Evolutionary conservation across 2,888 invertebrate species (phyloP).

Genomic region (Diaperis boleti): DNA sequence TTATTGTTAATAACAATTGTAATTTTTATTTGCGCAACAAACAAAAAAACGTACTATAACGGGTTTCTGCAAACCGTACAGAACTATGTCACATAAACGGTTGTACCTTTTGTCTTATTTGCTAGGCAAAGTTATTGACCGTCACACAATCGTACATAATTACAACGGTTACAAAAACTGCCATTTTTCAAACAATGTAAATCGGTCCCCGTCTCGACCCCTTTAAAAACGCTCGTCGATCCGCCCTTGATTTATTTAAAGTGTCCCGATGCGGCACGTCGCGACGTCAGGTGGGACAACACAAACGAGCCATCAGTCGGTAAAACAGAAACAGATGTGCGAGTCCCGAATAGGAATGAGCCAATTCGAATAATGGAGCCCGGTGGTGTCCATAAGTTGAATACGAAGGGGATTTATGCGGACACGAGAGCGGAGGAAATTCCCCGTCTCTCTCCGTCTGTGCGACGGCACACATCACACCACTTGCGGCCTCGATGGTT

Average conservation of each 20-base stretch:
- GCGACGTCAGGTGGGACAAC: slow-evolving; percentile 36
- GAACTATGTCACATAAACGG: too few relatives aligned
- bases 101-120: too few relatives aligned
- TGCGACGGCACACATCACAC: slow-evolving; percentile 39
- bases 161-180: too few relatives aligned
- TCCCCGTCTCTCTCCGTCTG: too few relatives aligned
- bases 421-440: slow-evolving; percentile 34
- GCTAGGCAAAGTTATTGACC: too few relatives aligned
- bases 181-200: too few relatives aligned
- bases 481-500: slow-evolving; percentile 39
- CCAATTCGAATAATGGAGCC: slow-evolving; percentile 49
- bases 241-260: slow-evolving; percentile 44
- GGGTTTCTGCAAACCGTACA: too few relatives aligned
- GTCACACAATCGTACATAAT: too few relatives aligned
- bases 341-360: slow-evolving; percentile 47
- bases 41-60: too few relatives aligned
- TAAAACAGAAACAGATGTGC: slow-evolving; percentile 45
- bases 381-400: slow-evolving; percentile 48
- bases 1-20: too few relatives aligned
- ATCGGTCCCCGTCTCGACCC: too few relatives aligned
- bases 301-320: slow-evolving; percentile 25
- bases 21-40: too few relatives aligned
- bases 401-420: slow-evolving; percentile 48
- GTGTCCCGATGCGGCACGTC: slow-evolving; percentile 20
- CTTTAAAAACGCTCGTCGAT: slow-evolving; percentile 8